phyloP scores from a whole-genome alignment of 2,113 vertebrate genomes.

The Nansenia antarctica region DNA sequence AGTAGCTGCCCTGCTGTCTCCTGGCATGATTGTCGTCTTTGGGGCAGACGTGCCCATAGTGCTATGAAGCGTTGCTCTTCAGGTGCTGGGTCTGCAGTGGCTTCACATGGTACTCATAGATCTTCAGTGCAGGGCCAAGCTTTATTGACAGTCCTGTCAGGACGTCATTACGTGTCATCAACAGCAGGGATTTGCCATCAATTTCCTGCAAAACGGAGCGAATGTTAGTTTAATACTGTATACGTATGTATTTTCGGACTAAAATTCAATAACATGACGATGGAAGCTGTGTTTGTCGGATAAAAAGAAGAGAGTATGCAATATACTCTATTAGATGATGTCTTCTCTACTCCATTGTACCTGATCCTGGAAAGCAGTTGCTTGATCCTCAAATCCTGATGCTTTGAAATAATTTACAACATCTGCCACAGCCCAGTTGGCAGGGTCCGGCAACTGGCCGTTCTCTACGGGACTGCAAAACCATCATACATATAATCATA shows the following conservation, averaged over 20 bases:
- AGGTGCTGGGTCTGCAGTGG: slow-evolving; percentile 95
- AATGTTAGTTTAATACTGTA: neutral
- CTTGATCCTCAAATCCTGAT: slow-evolving; percentile 96
- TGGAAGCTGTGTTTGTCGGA: too few relatives aligned
- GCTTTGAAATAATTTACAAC: slow-evolving; percentile 97
- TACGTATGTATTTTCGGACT: too few relatives aligned
- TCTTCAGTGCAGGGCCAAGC: slow-evolving; percentile 96
- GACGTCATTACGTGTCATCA: slow-evolving; percentile 98
- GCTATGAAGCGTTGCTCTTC: slow-evolving; percentile 90
- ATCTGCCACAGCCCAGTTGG: slow-evolving; percentile 92
- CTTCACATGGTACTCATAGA: slow-evolving; percentile 98
- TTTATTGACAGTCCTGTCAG: slow-evolving; percentile 98
- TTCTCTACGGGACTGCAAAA: slow-evolving; percentile 80
- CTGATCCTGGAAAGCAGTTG: slow-evolving; percentile 95
- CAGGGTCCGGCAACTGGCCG: slow-evolving; percentile 88
- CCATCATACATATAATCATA: neutral
- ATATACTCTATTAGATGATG: too few relatives aligned
- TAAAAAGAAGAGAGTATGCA: too few relatives aligned
- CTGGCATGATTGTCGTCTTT: slow-evolving; percentile 73
- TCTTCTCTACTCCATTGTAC: slow-evolving; percentile 73
- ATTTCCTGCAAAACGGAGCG: slow-evolving; percentile 85
- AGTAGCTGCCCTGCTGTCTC: slow-evolving; percentile 60
- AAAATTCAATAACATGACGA: too few relatives aligned
- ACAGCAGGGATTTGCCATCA: slow-evolving; percentile 95
- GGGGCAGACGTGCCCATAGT: neutral